These are phyloP conservation scores for Opisthocomus hoazin DNA, from an alignment of 2,113 vertebrate genomes.

Conservation along the genomic window DNA sequence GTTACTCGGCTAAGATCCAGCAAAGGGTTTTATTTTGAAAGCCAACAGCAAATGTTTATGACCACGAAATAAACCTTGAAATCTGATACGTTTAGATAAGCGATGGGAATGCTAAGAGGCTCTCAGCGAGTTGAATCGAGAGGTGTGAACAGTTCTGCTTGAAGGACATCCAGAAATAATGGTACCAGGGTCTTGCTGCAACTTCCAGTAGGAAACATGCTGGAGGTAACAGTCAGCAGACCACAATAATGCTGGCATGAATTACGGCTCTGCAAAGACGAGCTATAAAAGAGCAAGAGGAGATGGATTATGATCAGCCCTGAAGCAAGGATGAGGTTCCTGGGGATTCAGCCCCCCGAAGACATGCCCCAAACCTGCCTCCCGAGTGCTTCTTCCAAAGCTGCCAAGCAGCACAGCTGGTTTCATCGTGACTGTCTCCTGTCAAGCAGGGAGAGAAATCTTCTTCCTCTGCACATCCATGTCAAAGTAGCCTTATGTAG, in stretches of 20 bases:
- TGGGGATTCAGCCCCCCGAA: background rate
- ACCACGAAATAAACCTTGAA: slow-evolving; percentile 42
- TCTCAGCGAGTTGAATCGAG: background rate
- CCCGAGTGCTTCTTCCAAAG: background rate
- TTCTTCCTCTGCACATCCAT: background rate
- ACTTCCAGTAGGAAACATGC: background rate
- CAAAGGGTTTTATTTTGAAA: background rate
- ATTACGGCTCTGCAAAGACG: background rate
- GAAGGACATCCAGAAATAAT: slow-evolving; percentile 10
- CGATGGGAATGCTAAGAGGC: background rate
- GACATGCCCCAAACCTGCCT: background rate
- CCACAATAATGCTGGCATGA: background rate
- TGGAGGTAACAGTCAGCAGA: background rate
- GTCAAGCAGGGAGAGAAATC: background rate
- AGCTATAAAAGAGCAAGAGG: background rate
- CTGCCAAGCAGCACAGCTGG: background rate
- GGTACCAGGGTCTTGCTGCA: background rate
- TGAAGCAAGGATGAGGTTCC: background rate
- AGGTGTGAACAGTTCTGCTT: slow-evolving; percentile 15
- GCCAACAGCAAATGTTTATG: slow-evolving; percentile 32
- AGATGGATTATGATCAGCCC: background rate
- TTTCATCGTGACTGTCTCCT: background rate
- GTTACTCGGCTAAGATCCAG: slow-evolving; percentile 16
- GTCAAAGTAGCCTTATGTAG: background rate
- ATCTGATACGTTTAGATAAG: slow-evolving; percentile 26